Evolutionary conservation across 2,888 invertebrate species (phyloP), one percentile per base, ranked within the genome.

Genomic region (Stenichneumon culpator): DNA sequence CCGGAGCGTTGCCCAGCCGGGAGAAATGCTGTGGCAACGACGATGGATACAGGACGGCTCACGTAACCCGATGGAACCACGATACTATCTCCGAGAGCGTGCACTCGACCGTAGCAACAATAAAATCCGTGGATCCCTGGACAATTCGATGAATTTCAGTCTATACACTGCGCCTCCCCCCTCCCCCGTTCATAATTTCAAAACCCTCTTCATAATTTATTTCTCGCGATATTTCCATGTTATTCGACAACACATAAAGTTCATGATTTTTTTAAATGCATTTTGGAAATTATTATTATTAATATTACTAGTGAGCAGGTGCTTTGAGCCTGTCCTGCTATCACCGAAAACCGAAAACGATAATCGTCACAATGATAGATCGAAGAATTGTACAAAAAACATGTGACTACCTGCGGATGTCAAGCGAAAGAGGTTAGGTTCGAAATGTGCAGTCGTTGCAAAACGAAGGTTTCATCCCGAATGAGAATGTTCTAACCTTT

Each of bases 61-160:
- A 79, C 79, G 79, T 79, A 79, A 79, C 39, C 65, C 67, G 72
- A 79, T 73, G 65, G 72, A 79, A 67, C 22, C 52, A 14, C 70
- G 63, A 79, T 39, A 5, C 52, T 47, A 50, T 79, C n/a, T 57
- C 54, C 44, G n/a, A 57, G 16, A n/a, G 39, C 36, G 28, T 28
- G 47, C 69, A 47, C 19, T 32, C 36, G 32, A 65, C 50, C 50
- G 16, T 32, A 19, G 19, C 65, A 19, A 47, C 69, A 69, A 79
- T 69, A 79, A 79, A 69, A 69, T 60, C 69, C 14, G n/a, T n/a
- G 7, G 36, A n/a, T 47, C 22, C 47, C 44, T 32, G 50, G 19
- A 36, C 16, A 25, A 14, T 57, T 68, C 68, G 68, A 69, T 50
- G 28, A 44, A 57, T 74, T 75, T 19, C 68, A 36, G 19, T 32